Evolutionary conservation across 1,140 invertebrate species (phyloP), one percentile per base, ranked within the genome.

Genomic region (Mamestra configurata): DNA sequence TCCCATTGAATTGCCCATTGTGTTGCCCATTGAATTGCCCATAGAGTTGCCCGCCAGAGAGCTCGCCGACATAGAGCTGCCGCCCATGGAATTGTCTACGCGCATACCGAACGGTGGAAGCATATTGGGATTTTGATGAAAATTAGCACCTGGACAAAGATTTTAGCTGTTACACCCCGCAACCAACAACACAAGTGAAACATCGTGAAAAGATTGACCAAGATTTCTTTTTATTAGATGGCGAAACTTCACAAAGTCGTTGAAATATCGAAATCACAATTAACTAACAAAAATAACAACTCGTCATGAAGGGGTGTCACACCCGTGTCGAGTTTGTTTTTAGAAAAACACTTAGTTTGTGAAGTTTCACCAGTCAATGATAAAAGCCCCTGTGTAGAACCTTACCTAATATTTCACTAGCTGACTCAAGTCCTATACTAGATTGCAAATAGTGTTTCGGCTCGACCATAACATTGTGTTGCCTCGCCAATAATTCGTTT

Each of bases 91-190:
- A 86, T 88, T 91, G 77, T 93, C 93, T 87, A 95, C 89, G 71
- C 95, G 91, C 93, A 95, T 95, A 77, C 95, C 95, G 83, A 95
- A 95, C 80, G 95, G 90, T 86, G 94, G 94, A 86, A 95, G 88
- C 88, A 95, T 92, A 88, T 88, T 92, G 80, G 88, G 88, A 88
- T 91, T 92, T 87, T 84, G 88, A 92, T 93, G 93, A 90, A 86
- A 95, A 92, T 93, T 93, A 93, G 93, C 92, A 93, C 90, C 91
- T 94, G 90, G 18, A 85, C 73, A 76, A 64, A 76, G 15, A 76
- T 61, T 22, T 27, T 6, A 49, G 7, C 37, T 64, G n/a, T 76
- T 46, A 76, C 43, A 61, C 57, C 37, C 57, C 20, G 11, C 37
- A n/a, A 46, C 10, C 6, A 61, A 46, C 57, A 22, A 22, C 22